phyloP scores from a whole-genome alignment of 2,113 vertebrate species.

The Panthera tigris region DNA sequence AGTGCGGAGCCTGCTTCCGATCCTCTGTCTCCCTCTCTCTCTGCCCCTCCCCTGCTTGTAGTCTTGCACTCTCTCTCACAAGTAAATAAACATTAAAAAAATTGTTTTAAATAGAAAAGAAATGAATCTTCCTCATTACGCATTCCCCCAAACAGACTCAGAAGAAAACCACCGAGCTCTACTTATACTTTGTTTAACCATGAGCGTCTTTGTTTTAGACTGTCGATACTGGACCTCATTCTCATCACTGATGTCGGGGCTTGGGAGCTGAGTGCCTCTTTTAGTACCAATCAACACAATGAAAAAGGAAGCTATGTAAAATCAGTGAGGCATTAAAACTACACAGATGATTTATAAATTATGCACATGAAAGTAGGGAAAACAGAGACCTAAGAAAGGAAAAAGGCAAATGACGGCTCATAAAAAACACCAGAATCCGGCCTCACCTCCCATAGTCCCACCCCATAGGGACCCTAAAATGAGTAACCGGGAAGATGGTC shows the following conservation, averaged over 20 bases:
- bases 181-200: constrained; percentile 7
- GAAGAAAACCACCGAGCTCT: not conserved
- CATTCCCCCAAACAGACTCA: not conserved
- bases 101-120: not conserved
- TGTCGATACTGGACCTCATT: not conserved
- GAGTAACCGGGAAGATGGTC: not conserved
- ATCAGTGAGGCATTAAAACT: not conserved
- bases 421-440: not conserved
- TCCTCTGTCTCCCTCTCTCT: too few relatives aligned
- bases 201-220: constrained; percentile 19
- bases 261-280: not conserved
- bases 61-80: too few relatives aligned
- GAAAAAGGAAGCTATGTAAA: constrained; percentile 39
- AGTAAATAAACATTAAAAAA: not conserved
- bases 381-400: not conserved
- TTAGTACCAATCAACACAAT: constrained; percentile 41
- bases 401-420: not conserved
- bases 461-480: not conserved
- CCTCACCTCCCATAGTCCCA: not conserved
- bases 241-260: not conserved
- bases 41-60: too few relatives aligned
- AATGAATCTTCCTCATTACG: not conserved
- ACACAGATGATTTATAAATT: constrained; percentile 13
- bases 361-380: not conserved
- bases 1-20: too few relatives aligned